phyloP scores from a whole-genome alignment of 2,113 vertebrate species.

The Willisornis vidua region DNA sequence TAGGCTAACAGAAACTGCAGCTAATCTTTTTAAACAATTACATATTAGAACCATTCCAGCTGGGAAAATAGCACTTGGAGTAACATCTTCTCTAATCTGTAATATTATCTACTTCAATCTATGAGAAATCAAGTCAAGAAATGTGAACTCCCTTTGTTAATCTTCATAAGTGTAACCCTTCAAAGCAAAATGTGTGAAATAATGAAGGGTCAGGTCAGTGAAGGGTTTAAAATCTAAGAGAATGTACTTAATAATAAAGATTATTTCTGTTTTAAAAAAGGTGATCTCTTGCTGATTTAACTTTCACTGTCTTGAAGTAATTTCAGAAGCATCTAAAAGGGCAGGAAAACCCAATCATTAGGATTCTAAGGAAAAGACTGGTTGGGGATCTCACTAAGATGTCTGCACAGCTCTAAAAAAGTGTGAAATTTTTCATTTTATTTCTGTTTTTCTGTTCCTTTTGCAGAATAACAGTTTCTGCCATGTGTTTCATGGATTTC shows the following conservation, averaged over 20 bases:
- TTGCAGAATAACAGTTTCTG: conserved; percentile 89
- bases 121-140: not conserved
- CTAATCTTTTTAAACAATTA: not conserved
- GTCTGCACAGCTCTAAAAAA: not conserved
- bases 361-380: not conserved
- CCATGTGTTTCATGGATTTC: conserved; percentile 94
- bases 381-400: not conserved
- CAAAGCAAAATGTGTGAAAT: not conserved
- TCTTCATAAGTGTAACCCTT: not conserved
- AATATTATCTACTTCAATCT: not conserved
- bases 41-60: not conserved
- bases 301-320: not conserved
- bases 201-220: not conserved
- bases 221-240: not conserved
- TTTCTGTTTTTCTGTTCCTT: conserved; percentile 36
- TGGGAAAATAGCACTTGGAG: not conserved
- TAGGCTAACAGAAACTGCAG: not conserved
- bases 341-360: not conserved
- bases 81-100: not conserved
- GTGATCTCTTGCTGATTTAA: not conserved
- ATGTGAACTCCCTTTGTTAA: not conserved
- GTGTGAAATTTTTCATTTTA: not conserved
- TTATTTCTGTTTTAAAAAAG: not conserved
- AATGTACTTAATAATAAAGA: not conserved
- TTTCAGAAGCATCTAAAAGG: not conserved